Percentiles rank a stretch among this genome's conserved stretches.
phyloP scores from a whole-genome alignment of 92 coral and sea anemone genomes.

The Epizoanthus rinbou region DNA sequence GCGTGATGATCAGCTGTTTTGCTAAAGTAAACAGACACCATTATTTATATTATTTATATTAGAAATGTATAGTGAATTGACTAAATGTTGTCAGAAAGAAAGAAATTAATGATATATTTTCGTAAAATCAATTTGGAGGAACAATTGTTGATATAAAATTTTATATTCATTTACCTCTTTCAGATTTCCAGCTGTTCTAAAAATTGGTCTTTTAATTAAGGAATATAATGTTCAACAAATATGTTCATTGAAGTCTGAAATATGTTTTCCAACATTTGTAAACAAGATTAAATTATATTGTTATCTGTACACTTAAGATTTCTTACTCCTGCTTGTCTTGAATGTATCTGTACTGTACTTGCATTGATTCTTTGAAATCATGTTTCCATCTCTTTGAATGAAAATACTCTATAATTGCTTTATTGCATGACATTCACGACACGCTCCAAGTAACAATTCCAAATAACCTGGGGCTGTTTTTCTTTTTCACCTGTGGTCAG shows the following conservation, averaged over 20 bases:
- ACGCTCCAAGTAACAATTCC: background rate
- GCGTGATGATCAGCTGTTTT: background rate
- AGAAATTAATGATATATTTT: background rate
- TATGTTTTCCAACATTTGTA: background rate
- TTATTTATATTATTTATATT: background rate
- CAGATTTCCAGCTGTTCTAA: constrained; percentile 18
- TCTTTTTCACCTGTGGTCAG: background rate
- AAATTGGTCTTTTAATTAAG: constrained; percentile 9
- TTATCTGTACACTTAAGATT: background rate
- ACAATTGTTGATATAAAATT: background rate
- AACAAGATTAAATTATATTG: background rate
- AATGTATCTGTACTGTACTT: background rate
- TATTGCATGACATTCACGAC: constrained; percentile 10
- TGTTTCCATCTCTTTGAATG: background rate
- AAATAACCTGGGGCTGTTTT: constrained; percentile 4
- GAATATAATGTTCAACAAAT: background rate
- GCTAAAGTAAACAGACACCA: constrained; percentile 17
- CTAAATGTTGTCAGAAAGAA: background rate
- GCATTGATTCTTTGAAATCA: background rate
- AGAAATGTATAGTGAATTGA: background rate
- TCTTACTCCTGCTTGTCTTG: background rate
- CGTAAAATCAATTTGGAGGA: background rate
- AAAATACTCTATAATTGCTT: too few relatives aligned
- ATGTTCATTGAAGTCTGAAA: background rate
- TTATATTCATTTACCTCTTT: background rate